Conservation (phyloP, 2,888 invertebrate genomes). For the Tiliacea aurago region DNA sequence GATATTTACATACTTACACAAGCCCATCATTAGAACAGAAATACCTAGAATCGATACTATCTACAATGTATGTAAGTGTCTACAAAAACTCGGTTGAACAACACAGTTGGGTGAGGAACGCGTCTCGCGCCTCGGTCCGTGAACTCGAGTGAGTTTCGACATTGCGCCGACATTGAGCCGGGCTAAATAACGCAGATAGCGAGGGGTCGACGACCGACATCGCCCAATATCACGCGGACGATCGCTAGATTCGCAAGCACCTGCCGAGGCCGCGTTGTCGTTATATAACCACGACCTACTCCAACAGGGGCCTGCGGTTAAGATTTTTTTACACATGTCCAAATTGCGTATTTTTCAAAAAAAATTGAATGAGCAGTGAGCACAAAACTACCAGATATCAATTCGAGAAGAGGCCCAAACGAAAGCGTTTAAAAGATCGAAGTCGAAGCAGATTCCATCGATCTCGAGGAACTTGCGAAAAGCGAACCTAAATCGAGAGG, state of each 20-base stretch:
- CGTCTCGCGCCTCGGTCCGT: conserved; percentile 83
- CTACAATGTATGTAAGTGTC: conserved; percentile 60
- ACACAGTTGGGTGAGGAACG: conserved; percentile 82
- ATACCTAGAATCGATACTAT: conserved; percentile 52
- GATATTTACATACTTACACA: conserved; percentile 18
- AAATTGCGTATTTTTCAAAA: background rate
- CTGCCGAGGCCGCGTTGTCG: conserved; percentile 78
- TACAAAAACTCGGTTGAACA: conserved; percentile 83
- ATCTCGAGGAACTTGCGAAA: conserved; percentile 51
- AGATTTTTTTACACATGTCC: conserved; percentile 17
- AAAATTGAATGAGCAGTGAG: background rate
- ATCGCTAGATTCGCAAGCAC: conserved; percentile 80
- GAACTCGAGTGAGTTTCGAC: conserved; percentile 87
- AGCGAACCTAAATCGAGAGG: conserved; percentile 66
- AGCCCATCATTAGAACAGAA: conserved; percentile 35
- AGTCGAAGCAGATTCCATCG: conserved; percentile 15
- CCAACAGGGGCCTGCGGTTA: conserved; percentile 67
- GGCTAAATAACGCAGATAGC: conserved; percentile 90
- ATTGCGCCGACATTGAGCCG: conserved; percentile 89
- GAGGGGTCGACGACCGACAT: conserved; percentile 87
- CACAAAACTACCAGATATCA: background rate
- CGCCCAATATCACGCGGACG: conserved; percentile 88
- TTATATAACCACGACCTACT: conserved; percentile 83
- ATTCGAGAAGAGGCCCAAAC: background rate
- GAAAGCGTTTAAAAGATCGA: conserved; percentile 13